Evolutionary conservation across 2,113 vertebrate genomes (phyloP).

Genomic region (Herpailurus yagouaroundi): DNA sequence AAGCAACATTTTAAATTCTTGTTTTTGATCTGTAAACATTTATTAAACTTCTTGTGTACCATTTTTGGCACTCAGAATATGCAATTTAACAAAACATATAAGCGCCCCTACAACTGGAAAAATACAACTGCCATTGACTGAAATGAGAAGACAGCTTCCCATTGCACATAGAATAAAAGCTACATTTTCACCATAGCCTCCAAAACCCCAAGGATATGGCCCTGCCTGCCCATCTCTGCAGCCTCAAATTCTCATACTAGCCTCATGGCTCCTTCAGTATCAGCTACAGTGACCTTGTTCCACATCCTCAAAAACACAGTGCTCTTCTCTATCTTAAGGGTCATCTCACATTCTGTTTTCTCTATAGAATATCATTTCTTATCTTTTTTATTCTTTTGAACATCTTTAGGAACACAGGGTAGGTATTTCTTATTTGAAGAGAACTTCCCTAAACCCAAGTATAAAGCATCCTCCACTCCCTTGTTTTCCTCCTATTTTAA

Average conservation of each 20-base stretch:
- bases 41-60: neutral
- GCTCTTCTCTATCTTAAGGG: neutral
- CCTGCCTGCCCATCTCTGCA: neutral
- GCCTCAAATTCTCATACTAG: neutral
- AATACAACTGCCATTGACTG: neutral
- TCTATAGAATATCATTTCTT: neutral
- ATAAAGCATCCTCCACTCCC: fast-evolving
- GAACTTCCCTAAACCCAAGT: neutral
- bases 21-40: neutral
- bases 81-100: neutral
- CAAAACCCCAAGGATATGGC: neutral
- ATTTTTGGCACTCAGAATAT: neutral
- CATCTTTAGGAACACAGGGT: neutral
- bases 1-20: neutral
- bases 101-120: neutral
- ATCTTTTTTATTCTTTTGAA: neutral
- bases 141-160: neutral
- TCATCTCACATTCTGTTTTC: neutral
- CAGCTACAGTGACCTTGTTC: neutral
- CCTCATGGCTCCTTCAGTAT: neutral
- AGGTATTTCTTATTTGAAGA: neutral
- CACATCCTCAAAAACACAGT: neutral
- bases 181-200: neutral
- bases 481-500: neutral
- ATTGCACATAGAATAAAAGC: neutral